Conservation (phyloP, 2,888 invertebrate species). For the Nomada hirtipes region DNA sequence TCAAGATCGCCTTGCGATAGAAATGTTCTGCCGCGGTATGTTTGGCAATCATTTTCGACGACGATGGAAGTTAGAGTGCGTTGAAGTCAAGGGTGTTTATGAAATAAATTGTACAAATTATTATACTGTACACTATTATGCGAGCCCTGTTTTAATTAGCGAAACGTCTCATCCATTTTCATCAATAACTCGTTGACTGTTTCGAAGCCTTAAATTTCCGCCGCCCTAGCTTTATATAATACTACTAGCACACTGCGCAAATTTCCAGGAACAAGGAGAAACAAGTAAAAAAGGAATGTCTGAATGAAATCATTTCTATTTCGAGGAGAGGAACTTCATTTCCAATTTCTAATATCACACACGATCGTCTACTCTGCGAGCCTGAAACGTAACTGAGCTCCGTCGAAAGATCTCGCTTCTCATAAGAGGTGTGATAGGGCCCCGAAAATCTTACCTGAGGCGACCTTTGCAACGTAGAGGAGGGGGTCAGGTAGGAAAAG, state of each 20-base stretch:
- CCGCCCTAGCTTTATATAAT: too few species aligned
- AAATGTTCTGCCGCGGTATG: neutral
- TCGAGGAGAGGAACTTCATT: conserved; percentile 5
- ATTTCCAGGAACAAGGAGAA: too few species aligned
- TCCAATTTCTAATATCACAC: conserved; percentile 15
- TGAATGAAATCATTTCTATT: neutral
- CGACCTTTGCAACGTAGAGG: conserved; percentile 74
- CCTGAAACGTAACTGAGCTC: conserved; percentile 75
- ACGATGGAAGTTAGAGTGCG: too few species aligned
- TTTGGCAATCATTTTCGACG: too few species aligned
- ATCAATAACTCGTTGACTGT: too few species aligned
- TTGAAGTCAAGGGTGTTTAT: too few species aligned
- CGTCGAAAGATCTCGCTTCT: conserved; percentile 68
- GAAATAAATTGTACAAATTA: too few species aligned
- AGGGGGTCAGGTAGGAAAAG: conserved; percentile 83
- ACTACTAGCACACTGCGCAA: too few species aligned
- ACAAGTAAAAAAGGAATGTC: neutral
- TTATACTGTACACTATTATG: too few species aligned
- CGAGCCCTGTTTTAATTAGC: too few species aligned
- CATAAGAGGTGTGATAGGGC: conserved; percentile 81
- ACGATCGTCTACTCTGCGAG: conserved; percentile 71
- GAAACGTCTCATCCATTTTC: too few species aligned
- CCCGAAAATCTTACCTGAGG: conserved; percentile 83
- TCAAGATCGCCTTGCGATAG: neutral
- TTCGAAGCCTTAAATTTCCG: too few species aligned